Base-by-base conservation (phyloP, 2,888 invertebrate species). In the Acrobasis suavella region DNA sequence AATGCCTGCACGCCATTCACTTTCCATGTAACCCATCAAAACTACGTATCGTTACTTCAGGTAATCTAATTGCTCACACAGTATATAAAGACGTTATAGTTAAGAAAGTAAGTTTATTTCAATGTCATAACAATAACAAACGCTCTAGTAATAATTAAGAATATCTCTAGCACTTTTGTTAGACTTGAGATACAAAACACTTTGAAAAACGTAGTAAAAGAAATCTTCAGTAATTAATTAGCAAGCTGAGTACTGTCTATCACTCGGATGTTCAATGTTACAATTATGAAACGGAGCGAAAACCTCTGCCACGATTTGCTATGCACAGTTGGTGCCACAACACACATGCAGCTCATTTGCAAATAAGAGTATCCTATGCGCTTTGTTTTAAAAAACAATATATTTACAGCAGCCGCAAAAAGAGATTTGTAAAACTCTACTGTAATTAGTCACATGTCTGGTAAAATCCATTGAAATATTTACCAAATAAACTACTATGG, bases 291-390 rank as follows among this genome's bases (percentile, higher is more conserved):
- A 60, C 60, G 9, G 51, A 51, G 39, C 51, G 51, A 60, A 16
- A 51, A 60, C 17, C 39, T 15, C 51, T 51, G 17, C 50, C 3
- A 37, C 58, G 62, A 65, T 65, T 65, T 60, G 60, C 60, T 62
- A 65, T 64, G 62, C 65, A 63, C 65, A 60, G 50, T 50, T 59
- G 60, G 38, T 60, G 50, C 32, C 51, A 42, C 46, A 0, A 38
- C 51, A 39, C 16, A 22, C 22, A 22, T 22, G 51, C 50, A 39
- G 22, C 39, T 50, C 17, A 50, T 37, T 38, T 50, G 38, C 32
- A 14, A 38, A 38, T 12, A 22, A 46, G n/a, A 49, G 32, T 49
- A 46, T 9, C 56, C 46, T 58, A 22, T 32, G 22, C 0, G 9
- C 17, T n/a, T 49, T 9, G n/a, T 46, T 32, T 51, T 42, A 56